Conservation (phyloP, 2,113 vertebrate species). For the Xenotilapia flavipinnis region DNA sequence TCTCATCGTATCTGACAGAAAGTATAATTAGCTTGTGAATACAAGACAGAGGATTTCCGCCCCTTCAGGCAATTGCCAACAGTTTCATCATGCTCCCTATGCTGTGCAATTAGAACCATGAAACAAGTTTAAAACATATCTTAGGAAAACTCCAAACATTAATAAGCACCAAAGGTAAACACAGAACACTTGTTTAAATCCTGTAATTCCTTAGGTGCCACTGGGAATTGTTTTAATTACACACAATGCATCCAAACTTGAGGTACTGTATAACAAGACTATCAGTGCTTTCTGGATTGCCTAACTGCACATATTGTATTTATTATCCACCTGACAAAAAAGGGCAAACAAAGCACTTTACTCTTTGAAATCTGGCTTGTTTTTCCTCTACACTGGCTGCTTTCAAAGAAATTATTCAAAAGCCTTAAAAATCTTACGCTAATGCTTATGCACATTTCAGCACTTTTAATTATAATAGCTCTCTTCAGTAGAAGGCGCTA, state of each 20-base stretch:
- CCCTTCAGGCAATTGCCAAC: conserved; percentile 11
- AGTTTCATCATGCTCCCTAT: conserved; percentile 33
- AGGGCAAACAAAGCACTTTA: neutral
- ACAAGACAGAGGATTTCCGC: neutral
- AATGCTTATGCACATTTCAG: neutral
- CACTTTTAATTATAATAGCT: neutral
- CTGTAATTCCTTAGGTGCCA: neutral
- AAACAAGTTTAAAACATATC: neutral
- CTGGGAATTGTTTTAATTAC: neutral
- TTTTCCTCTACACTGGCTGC: neutral
- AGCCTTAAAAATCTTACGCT: neutral
- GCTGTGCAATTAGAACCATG: conserved; percentile 12
- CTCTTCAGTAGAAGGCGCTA: neutral
- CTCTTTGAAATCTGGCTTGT: neutral
- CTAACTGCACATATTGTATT: neutral
- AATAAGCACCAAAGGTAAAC: neutral
- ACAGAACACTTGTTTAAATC: neutral
- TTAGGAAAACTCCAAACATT: neutral
- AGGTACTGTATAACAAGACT: neutral
- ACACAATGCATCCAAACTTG: neutral
- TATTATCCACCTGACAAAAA: neutral
- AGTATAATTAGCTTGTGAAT: neutral
- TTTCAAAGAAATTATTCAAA: neutral
- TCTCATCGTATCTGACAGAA: neutral
- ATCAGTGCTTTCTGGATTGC: neutral